These are phyloP conservation scores for Atta texana DNA, from an alignment of 1,140 invertebrate genomes.

Conservation along the genomic window DNA sequence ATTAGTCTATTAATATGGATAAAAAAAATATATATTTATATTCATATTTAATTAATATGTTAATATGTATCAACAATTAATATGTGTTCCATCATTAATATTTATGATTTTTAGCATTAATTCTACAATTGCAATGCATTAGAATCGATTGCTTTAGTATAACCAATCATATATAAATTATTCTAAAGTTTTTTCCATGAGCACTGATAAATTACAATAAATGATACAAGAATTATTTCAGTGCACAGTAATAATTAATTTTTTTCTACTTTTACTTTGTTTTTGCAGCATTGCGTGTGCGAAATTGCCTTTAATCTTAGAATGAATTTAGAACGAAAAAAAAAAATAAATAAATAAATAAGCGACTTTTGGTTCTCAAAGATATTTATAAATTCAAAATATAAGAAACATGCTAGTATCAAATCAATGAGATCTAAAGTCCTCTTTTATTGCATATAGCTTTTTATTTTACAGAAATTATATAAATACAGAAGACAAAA, in stretches of 20 bases:
- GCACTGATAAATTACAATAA: background rate
- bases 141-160: background rate
- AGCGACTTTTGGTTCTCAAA: background rate
- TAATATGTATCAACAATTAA: background rate
- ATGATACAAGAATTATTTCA: background rate
- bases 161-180: background rate
- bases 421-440: background rate
- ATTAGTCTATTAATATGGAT: background rate
- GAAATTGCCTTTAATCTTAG: background rate
- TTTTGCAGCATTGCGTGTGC: background rate
- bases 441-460: background rate
- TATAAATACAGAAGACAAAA: background rate
- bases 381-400: background rate
- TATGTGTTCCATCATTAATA: background rate
- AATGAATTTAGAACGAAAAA: background rate
- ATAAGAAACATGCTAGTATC: background rate
- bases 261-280: background rate
- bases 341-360: background rate
- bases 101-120: too few relatives aligned
- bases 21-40: background rate
- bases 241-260: background rate
- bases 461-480: background rate
- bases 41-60: background rate
- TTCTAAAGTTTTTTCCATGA: background rate
- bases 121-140: background rate